These are phyloP conservation scores for Phrynocephalus versicolor DNA, from an alignment of 2,113 vertebrate species.

Conservation along the genomic window DNA sequence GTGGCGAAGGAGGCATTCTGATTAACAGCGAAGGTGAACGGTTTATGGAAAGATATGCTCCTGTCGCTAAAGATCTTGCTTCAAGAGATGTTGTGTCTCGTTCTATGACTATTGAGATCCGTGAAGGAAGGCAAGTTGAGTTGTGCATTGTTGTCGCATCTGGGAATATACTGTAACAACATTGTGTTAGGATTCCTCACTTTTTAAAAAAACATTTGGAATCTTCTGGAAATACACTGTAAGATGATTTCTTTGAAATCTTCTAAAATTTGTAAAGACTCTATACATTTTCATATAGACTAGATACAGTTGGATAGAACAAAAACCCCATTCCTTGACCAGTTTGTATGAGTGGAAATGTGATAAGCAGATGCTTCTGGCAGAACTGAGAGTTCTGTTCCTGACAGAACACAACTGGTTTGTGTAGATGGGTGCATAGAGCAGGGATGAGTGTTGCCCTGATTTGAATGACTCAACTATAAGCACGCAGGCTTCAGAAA, in stretches of 20 bases:
- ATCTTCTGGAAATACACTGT: too few relatives aligned
- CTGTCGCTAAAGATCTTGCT: slow-evolving; percentile 95
- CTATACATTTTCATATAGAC: background rate
- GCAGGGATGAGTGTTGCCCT: background rate
- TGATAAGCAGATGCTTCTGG: too few relatives aligned
- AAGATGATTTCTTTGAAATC: background rate
- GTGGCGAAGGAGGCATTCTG: slow-evolving; percentile 96
- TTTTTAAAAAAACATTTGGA: too few relatives aligned
- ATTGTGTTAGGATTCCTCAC: fast-evolving
- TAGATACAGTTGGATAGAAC: too few relatives aligned
- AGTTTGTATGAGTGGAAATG: background rate
- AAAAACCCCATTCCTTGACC: background rate
- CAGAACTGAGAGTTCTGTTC: background rate
- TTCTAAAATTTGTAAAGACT: background rate
- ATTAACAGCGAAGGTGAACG: slow-evolving; percentile 96
- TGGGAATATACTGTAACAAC: background rate
- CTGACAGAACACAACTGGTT: background rate
- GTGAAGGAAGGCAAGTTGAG: slow-evolving; percentile 89
- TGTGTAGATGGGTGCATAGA: background rate
- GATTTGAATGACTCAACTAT: background rate
- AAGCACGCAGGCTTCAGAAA: background rate
- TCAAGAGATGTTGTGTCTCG: slow-evolving; percentile 95
- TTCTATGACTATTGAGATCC: slow-evolving; percentile 97
- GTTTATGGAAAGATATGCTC: slow-evolving; percentile 98
- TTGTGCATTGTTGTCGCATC: background rate